These are phyloP conservation scores for Teinopalpus imperialis DNA, from an alignment of 2,888 invertebrate genomes.

Conservation along the genomic window DNA sequence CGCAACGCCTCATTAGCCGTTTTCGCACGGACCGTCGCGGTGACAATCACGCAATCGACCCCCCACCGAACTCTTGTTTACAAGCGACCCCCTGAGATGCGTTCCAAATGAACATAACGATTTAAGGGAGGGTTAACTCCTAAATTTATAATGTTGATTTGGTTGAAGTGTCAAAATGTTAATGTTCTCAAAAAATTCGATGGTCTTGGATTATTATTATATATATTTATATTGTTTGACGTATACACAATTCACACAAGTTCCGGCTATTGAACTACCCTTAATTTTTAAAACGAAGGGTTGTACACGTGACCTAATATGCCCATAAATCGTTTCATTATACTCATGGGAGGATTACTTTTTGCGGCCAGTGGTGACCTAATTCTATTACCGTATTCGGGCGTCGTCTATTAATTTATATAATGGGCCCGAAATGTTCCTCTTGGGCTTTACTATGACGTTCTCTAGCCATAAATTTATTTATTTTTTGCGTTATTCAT, in stretches of 20 bases:
- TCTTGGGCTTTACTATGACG: constrained; percentile 47
- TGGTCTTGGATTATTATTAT: no score
- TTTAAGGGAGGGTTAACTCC: constrained; percentile 28
- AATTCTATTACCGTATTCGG: constrained; percentile 38
- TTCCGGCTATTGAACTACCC: background rate
- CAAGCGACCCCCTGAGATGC: constrained; percentile 53
- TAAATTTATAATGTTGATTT: background rate
- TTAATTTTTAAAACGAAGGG: constrained; percentile 8
- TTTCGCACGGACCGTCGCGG: constrained; percentile 34
- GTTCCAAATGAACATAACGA: constrained; percentile 30
- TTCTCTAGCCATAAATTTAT: constrained; percentile 59
- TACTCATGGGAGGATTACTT: constrained; percentile 39
- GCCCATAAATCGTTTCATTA: constrained; percentile 41
- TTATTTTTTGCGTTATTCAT: constrained; percentile 42
- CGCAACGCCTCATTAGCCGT: constrained; percentile 21
- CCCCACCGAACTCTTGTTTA: constrained; percentile 58
- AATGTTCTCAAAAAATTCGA: no score
- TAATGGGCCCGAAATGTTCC: constrained; percentile 44
- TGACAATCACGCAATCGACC: constrained; percentile 70
- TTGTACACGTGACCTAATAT: constrained; percentile 37
- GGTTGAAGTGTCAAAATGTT: no score
- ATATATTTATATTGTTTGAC: background rate
- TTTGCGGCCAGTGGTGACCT: constrained; percentile 36
- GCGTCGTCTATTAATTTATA: constrained; percentile 38
- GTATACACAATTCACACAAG: background rate